phyloP scores from a whole-genome alignment of 1,140 invertebrate genomes.

The Diploscapter pachys region DNA sequence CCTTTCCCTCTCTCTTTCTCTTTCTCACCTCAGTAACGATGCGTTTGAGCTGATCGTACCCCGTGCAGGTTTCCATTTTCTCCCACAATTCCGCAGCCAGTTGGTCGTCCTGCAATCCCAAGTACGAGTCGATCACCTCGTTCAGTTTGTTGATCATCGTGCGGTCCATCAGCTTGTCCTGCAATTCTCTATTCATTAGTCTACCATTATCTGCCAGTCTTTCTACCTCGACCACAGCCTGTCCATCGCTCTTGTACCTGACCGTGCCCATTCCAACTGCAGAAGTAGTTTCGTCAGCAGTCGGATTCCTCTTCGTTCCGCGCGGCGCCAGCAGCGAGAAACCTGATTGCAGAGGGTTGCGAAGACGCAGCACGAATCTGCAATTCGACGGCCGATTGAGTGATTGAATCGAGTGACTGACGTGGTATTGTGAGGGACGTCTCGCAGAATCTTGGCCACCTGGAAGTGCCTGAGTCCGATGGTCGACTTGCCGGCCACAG shows the following conservation, averaged over 20 bases:
- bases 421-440: conserved; percentile 75
- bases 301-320: conserved; percentile 44
- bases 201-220: neutral
- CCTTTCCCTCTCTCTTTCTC: no score
- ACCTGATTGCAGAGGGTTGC: conserved; percentile 5
- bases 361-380: conserved; percentile 2
- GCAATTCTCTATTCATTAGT: neutral
- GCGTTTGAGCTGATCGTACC: no score
- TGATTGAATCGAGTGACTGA: conserved; percentile 72
- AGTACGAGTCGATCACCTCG: conserved; percentile 76
- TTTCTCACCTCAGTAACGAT: no score
- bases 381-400: conserved; percentile 70
- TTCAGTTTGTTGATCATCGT: conserved; percentile 18
- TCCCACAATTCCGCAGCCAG: conserved; percentile 87
- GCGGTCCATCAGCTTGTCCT: neutral
- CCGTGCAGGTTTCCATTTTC: conserved; percentile 71
- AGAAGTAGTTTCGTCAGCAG: conserved; percentile 67
- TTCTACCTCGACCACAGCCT: conserved; percentile 69
- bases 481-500: conserved; percentile 78
- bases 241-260: conserved; percentile 83
- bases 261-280: conserved; percentile 84
- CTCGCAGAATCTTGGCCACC: conserved; percentile 88
- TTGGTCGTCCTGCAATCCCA: conserved; percentile 92
- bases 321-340: neutral
- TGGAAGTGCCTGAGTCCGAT: conserved; percentile 90